Base-by-base conservation (phyloP, 2,888 invertebrate genomes). In the Agrochola macilenta region DNA sequence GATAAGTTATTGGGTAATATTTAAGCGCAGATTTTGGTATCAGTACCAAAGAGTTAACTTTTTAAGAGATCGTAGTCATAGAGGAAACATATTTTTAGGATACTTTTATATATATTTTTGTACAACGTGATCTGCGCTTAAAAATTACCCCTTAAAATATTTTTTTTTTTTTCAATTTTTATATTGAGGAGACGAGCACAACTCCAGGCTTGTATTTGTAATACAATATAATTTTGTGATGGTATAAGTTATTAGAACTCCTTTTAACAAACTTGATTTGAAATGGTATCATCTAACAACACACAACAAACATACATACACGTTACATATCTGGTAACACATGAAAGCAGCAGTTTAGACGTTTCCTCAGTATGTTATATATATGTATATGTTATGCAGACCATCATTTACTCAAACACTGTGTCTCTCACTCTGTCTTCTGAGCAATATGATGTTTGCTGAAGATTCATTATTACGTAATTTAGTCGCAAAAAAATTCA, bases 161-260 rank as follows among this genome's bases (percentile, higher is more conserved):
- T 14, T 2, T 30, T 23, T 2, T 30, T 23, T 49, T 35, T 35
- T 14, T 23, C 23, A 23, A 23, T 23, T 35, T 52, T 23, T 4
- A 64, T 72, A 23, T 23, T 57, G 35, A 46, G 46, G 17, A 63
- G 61, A 61, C 52, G 57, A 64, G 35, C 46, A 72, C 20, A 57
- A 57, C 46, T 64, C 72, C 5, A 58, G 23, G 43, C 20, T 39
- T 14, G 43, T 54, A n/a, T 71, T 52, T 39, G 52, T 66, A 30
- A 66, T 12, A 49, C 30, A 49, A 30, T 49, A 20, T 26, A 2
- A 66, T 14, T 14, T 14, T 14, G 23, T n/a, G 5, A 14, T 52
- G 14, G 46, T 30, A 49, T 26, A 26, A 11, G 11, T 26, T 65
- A 26, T 23, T 68, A 30, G 4, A 11, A 26, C 23, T 54, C 4